These are phyloP conservation scores for Patiria pectinifera DNA, from an alignment of 53 echinoderm and acorn worm genomes.

Conservation along the genomic window DNA sequence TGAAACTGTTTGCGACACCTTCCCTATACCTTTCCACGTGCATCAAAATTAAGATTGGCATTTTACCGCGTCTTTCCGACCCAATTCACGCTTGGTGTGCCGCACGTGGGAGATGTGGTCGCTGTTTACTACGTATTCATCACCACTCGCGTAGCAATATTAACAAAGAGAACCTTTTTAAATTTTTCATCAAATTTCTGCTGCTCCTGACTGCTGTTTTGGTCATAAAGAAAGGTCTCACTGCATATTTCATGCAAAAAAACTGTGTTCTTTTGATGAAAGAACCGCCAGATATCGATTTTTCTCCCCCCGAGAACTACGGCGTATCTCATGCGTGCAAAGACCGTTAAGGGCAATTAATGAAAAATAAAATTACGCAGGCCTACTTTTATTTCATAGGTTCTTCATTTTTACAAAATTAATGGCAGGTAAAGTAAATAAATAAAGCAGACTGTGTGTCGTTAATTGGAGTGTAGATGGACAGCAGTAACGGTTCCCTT, in stretches of 20 bases:
- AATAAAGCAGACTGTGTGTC: too few species aligned
- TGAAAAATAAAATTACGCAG: not conserved
- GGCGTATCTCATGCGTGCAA: not conserved
- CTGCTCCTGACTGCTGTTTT: too few species aligned
- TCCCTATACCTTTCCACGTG: not conserved
- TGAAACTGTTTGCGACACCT: not conserved
- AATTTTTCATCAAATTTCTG: too few species aligned
- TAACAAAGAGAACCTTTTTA: too few species aligned
- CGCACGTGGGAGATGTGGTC: not conserved
- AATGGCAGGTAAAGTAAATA: too few species aligned
- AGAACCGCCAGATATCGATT: not conserved
- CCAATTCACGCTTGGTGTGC: not conserved
- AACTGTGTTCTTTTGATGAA: not conserved
- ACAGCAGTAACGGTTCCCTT: too few species aligned
- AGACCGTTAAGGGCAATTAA: not conserved
- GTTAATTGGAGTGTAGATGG: too few species aligned
- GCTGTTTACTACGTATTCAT: not conserved
- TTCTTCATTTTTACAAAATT: too few species aligned
- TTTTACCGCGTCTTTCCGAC: not conserved
- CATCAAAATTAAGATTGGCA: not conserved
- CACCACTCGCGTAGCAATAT: too few species aligned
- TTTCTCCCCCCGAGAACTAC: not conserved
- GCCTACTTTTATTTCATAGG: too few species aligned
- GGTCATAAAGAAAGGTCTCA: not conserved
- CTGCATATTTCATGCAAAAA: constrained; percentile 1